Evolutionary conservation across 2,113 vertebrate genomes (phyloP).

Genomic region (Albula glossodonta): DNA sequence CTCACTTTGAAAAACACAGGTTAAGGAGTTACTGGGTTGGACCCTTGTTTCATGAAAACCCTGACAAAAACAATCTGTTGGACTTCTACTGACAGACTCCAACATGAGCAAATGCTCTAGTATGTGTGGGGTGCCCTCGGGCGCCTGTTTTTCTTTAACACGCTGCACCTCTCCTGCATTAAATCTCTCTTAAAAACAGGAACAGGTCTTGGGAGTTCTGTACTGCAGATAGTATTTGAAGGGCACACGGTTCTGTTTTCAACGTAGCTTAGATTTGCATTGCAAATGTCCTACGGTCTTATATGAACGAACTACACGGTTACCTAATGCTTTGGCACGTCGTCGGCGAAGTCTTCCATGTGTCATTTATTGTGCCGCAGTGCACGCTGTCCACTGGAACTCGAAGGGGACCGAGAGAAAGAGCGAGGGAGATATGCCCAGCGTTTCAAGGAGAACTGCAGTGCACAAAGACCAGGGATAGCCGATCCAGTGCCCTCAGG

Average conservation of each 20-base stretch:
- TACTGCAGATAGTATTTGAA: conserved; percentile 65
- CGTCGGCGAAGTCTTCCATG: too few relatives aligned
- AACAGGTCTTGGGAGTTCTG: conserved; percentile 44
- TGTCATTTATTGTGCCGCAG: too few relatives aligned
- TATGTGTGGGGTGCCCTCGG: background rate
- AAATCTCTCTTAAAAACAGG: conserved; percentile 51
- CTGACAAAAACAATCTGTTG: conserved; percentile 35
- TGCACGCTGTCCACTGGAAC: too few relatives aligned
- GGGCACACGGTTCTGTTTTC: conserved; percentile 61
- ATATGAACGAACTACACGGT: conserved; percentile 60
- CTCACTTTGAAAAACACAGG: background rate
- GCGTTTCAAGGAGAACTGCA: too few relatives aligned
- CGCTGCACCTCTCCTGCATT: conserved; percentile 26
- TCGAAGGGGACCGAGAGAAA: too few relatives aligned
- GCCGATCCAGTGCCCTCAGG: too few relatives aligned
- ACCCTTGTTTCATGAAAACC: conserved; percentile 18
- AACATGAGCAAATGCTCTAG: too few relatives aligned
- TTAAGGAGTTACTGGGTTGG: conserved; percentile 40
- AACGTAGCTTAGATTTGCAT: conserved; percentile 59
- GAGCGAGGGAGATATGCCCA: too few relatives aligned
- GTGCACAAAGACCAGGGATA: too few relatives aligned
- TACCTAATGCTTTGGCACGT: conserved; percentile 7
- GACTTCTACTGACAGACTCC: too few relatives aligned
- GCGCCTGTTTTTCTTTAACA: conserved; percentile 44
- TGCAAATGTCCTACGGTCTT: conserved; percentile 57